Evolutionary conservation across 1,140 invertebrate species (phyloP), one percentile per base, ranked within the genome.

Genomic region (Theocolax elegans): DNA sequence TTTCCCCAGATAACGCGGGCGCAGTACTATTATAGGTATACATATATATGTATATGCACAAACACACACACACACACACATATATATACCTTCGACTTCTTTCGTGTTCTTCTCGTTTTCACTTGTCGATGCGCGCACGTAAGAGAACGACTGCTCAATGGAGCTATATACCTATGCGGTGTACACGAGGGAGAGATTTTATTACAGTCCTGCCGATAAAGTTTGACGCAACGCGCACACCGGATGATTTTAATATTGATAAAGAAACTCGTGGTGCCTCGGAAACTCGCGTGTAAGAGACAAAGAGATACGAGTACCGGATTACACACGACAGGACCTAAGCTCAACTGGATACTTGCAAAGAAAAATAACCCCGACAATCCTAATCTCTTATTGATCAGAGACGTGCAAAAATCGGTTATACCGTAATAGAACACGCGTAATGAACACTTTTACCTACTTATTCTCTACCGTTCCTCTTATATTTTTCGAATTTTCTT

Each of bases 241-340:
- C 38, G 13, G n/a, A 56, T 40, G 66, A 67, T 67, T 58, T 58
- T 60, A 67, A 67, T 67, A 67, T 49, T 27, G 66, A 67, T 67
- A 67, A 67, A 42, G 17, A 35, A 10, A 49, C 23, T 9, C 0
- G 10, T 8, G 15, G 7, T 27, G 27, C 25, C 51, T 29, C 42
- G 35, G 54, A 42, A 35, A 29, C 38, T 65, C 31, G 35, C 21
- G 60, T 13, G 29, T 10, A 13, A 29, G n/a, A 12, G 3, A 15
- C 3, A 6, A 54, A 15, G 25, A n/a, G 23, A 13, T 19, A 23
- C 17, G 46, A 23, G 46, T 1, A 4, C 1, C 9, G 49, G 49
- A 53, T 53, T 29, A 21, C 12, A 27, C 48, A 23, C n/a, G 23
- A 27, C 23, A 23, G 21, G 48, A 51, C 9, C n/a, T 1, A 3